Percentiles rank a stretch among this genome's conserved stretches.
Evolutionary conservation across 2,888 invertebrate species (phyloP).

Genomic region (Leptopterna dolabrata): DNA sequence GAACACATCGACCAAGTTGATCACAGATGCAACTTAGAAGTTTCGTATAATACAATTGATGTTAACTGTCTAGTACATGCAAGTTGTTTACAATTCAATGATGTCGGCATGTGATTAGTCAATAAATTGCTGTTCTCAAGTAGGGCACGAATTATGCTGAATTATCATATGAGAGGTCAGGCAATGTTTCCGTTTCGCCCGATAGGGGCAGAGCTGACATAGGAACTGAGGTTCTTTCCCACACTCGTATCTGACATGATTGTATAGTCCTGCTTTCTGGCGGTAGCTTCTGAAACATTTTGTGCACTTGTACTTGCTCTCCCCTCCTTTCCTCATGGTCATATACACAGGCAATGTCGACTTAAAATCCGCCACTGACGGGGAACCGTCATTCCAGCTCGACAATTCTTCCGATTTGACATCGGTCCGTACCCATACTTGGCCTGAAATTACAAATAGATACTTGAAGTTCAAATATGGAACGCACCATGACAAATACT

Average conservation of each 20-base stretch:
- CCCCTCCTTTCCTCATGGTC: not conserved
- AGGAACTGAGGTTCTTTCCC: conserved; percentile 44
- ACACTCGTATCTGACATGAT: conserved; percentile 48
- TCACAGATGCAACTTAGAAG: too few species aligned
- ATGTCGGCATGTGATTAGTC: too few species aligned
- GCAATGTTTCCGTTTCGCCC: not conserved
- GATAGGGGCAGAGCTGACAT: conserved; percentile 30
- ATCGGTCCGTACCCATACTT: not conserved
- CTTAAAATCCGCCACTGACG: not conserved
- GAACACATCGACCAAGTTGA: too few species aligned
- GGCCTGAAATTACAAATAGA: not conserved
- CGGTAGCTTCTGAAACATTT: conserved; percentile 59
- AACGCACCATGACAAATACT: too few species aligned
- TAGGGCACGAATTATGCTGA: not conserved
- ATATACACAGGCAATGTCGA: not conserved
- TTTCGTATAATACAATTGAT: too few species aligned
- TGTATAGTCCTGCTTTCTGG: conserved; percentile 56
- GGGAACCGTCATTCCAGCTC: not conserved
- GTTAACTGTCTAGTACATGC: too few species aligned
- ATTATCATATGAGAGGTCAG: not conserved
- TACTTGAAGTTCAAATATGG: too few species aligned
- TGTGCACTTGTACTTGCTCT: not conserved
- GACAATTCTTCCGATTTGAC: too few species aligned
- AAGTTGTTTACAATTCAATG: too few species aligned
- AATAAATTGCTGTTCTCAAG: too few species aligned